Base-by-base conservation (phyloP, 2,888 invertebrate species). In the Eupithecia centaureata region DNA sequence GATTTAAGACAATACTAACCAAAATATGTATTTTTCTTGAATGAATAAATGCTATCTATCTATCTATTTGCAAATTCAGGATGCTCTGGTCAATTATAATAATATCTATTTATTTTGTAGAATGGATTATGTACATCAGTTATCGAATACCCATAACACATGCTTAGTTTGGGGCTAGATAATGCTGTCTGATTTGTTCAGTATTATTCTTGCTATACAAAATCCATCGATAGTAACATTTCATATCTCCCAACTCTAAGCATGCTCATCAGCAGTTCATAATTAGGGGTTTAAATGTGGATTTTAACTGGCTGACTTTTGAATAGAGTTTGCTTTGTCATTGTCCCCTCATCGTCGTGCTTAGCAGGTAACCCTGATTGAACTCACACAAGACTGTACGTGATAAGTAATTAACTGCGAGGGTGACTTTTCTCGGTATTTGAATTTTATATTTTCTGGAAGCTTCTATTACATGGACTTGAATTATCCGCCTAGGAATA, bases 241-340 rank as follows among this genome's bases (percentile, higher is more conserved):
- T 47, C 12, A 38, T n/a, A 10, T 47, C 10, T 47, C 73, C 32
- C 83, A 74, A 72, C 83, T 56, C 82, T 84, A 78, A 63, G 18
- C 51, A 73, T 67, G 72, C 77, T 81, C 81, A 85, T 86, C 81
- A 83, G 76, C 82, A 76, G 81, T 76, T 81, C 81, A 83, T 83
- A 85, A 86, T 84, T 82, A 85, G 82, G 79, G 80, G 77, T 82
- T 82, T 83, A 82, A 83, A 81, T 80, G 81, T 79, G 81, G 81
- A 82, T 82, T 82, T 82, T 82, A 85, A 88, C 85, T 84, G 85
- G 81, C 78, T 81, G 82, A 77, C 81, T 83, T 83, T 81, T 79
- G 80, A 79, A 80, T 75, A 73, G 73, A 79, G 80, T 80, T 79
- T 80, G 84, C 82, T 83, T 79, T 79, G 76, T 77, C 75, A 74